Evolutionary conservation across 2,888 invertebrate species (phyloP), one percentile per base, ranked within the genome.

Genomic region (Andrena marginata): DNA sequence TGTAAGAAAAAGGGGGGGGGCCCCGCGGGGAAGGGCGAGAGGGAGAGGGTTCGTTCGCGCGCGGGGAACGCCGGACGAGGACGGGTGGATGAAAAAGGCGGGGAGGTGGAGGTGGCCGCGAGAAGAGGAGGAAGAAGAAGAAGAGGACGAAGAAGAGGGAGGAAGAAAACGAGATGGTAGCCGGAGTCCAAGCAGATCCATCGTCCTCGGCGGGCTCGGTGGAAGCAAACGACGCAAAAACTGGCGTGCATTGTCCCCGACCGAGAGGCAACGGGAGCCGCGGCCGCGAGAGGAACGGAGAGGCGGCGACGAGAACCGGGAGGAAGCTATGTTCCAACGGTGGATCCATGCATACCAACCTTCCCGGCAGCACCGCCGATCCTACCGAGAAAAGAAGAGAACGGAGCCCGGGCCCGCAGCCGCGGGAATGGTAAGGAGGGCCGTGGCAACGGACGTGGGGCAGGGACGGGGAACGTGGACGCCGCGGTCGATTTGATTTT

Each of bases 181-280:
- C 76, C 71, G 60, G 70, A 65, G 74, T 69, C 82, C 85, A 49
- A 75, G 77, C 81, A 80, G 82, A 87, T 90, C 89, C 89, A 87
- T 89, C 87, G 89, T 87, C 85, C 56, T 20, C 78, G 84, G 82
- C 82, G 80, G 80, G 74, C 68, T 85, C 88, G 90, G 85, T 89
- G 89, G 90, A 92, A 91, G 93, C 93, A 93, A 93, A 92, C 92
- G 91, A 91, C 91, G 89, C 93, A 93, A 93, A 93, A 93, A 93
- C 92, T 93, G 91, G 91, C 90, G 90, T 91, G 93, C 93, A 93
- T 93, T 92, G 93, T 92, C 92, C 92, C 89, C 90, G 87, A 86
- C 87, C 68, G 89, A 81, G 89, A 78, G 82, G 77, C 51, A 71
- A 86, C 63, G 67, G 67, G 84, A 85, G 85, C 74, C 80, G 67